Conservation (phyloP, 2,113 vertebrate species). For the Emydocephalus ijimae region DNA sequence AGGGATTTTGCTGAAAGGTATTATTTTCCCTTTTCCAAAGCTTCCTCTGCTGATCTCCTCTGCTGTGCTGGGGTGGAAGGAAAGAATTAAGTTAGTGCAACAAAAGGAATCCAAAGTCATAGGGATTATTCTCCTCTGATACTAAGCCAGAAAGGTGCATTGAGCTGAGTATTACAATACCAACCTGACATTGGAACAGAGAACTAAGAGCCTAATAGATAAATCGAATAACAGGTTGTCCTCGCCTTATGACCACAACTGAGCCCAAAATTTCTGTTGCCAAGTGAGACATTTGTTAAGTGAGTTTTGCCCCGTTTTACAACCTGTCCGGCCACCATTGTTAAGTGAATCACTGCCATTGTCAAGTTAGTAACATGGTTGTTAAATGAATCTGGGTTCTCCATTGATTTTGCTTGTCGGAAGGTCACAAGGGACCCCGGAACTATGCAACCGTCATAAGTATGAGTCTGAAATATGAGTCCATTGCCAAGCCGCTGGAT, state of each 20-base stretch:
- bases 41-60: neutral
- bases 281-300: neutral
- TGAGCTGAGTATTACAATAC: neutral
- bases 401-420: no score
- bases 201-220: neutral
- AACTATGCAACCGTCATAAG: neutral
- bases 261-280: neutral
- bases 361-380: neutral
- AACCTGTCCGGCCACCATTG: neutral
- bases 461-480: neutral
- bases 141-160: neutral
- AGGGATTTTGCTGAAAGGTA: neutral
- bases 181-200: neutral
- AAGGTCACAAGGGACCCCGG: no score
- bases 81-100: neutral
- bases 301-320: neutral
- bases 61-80: no score
- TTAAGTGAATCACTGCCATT: neutral
- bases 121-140: neutral
- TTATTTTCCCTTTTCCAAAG: neutral
- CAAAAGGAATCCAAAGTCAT: neutral
- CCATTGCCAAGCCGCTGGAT: neutral
- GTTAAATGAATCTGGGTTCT: neutral
- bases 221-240: neutral
- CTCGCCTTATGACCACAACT: neutral